These are phyloP conservation scores for Drosophila planitibia DNA, from an alignment of 2,888 invertebrate genomes.

Conservation along the genomic window DNA sequence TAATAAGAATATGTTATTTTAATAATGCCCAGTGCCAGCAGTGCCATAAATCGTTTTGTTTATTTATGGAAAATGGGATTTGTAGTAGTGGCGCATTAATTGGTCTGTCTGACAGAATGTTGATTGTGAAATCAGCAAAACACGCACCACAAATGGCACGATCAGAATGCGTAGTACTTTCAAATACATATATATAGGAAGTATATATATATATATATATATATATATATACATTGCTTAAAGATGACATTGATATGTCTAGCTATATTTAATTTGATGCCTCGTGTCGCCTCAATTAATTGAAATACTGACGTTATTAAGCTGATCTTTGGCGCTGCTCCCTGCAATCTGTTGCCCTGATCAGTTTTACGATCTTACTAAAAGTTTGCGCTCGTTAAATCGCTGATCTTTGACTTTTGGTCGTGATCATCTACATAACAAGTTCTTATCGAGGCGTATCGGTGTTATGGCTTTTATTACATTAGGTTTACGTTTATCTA, in stretches of 20 bases:
- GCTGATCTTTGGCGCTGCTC: slow-evolving; percentile 37
- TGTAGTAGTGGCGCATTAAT: slow-evolving; percentile 61
- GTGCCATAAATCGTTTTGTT: slow-evolving; percentile 62
- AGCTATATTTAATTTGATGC: slow-evolving; percentile 9
- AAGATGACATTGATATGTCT: slow-evolving; percentile 64
- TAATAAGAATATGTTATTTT: slow-evolving; percentile 53
- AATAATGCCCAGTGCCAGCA: slow-evolving; percentile 41
- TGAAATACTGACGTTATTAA: slow-evolving; percentile 39
- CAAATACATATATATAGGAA: not conserved
- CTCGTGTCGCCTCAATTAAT: slow-evolving; percentile 33
- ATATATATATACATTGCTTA: slow-evolving; percentile 30
- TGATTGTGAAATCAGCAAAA: slow-evolving; percentile 25
- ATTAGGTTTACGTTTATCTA: not conserved
- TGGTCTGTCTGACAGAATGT: slow-evolving; percentile 30
- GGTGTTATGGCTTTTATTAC: slow-evolving; percentile 10
- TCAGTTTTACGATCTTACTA: slow-evolving; percentile 21
- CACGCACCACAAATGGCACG: slow-evolving; percentile 48
- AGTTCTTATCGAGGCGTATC: slow-evolving; percentile 15
- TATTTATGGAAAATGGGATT: slow-evolving; percentile 69
- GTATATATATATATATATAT: slow-evolving; percentile 1
- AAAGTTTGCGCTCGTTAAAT: slow-evolving; percentile 34
- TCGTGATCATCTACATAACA: slow-evolving; percentile 34
- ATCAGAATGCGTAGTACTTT: slow-evolving; percentile 55
- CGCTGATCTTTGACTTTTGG: slow-evolving; percentile 29
- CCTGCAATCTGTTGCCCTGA: slow-evolving; percentile 21